Evolutionary conservation across 1,140 invertebrate genomes (phyloP).

Genomic region (Calosoma granatense): DNA sequence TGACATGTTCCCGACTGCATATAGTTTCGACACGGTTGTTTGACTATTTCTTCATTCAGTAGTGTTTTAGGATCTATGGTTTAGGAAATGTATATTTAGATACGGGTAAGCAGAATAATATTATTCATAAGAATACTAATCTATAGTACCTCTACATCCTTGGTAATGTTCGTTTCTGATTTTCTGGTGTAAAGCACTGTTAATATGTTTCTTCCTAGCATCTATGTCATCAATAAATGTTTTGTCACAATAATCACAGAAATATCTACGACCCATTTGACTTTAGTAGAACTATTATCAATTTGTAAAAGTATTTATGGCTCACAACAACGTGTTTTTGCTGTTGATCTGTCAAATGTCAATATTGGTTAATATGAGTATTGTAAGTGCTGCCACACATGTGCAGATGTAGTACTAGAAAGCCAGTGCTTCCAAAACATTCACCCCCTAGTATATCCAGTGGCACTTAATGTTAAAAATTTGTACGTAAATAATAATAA

Average conservation of each 20-base stretch:
- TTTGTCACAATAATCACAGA: slow-evolving; percentile 61
- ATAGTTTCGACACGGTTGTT: slow-evolving; percentile 48
- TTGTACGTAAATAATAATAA: too few relatives aligned
- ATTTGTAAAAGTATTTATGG: too few relatives aligned
- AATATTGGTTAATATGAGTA: too few relatives aligned
- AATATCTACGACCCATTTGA: slow-evolving; percentile 51
- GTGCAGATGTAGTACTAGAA: too few relatives aligned
- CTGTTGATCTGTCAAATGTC: too few relatives aligned
- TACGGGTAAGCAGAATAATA: not conserved
- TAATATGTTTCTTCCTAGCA: slow-evolving; percentile 53
- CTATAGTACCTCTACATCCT: slow-evolving; percentile 45
- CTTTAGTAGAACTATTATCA: too few relatives aligned
- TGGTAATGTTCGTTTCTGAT: slow-evolving; percentile 49
- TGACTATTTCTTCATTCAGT: slow-evolving; percentile 44
- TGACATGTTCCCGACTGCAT: slow-evolving; percentile 42
- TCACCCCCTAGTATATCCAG: too few relatives aligned
- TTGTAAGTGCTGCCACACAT: too few relatives aligned
- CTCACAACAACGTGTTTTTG: too few relatives aligned
- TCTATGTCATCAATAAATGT: slow-evolving; percentile 49
- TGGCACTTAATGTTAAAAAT: too few relatives aligned
- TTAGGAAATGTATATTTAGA: too few relatives aligned
- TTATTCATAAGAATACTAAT: not conserved
- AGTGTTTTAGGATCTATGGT: slow-evolving; percentile 46
- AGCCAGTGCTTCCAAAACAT: too few relatives aligned
- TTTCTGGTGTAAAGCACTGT: slow-evolving; percentile 48